A percentile compares a stretch with the other conserved stretches of the same genome.
Evolutionary conservation across 2,888 invertebrate genomes (phyloP).

Genomic region (Selenia dentaria): DNA sequence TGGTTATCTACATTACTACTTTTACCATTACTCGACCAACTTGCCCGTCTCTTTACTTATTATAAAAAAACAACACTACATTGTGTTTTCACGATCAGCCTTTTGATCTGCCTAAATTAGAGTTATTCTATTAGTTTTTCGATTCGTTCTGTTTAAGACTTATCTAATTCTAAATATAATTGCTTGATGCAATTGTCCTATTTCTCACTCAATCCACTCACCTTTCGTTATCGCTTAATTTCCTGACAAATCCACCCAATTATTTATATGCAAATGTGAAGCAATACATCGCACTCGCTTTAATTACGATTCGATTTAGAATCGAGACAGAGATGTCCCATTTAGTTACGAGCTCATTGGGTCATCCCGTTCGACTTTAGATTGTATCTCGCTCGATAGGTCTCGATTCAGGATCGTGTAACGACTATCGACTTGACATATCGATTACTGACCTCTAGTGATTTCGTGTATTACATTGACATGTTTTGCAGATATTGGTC

Average conservation of each 20-base stretch:
- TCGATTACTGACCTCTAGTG: not conserved
- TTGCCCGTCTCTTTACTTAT: no score
- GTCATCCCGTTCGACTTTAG: constrained; percentile 62
- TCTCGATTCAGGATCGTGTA: constrained; percentile 42
- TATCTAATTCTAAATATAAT: no score
- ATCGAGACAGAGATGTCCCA: constrained; percentile 67
- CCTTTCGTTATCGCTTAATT: constrained; percentile 20
- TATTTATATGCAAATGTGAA: constrained; percentile 38
- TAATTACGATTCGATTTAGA: constrained; percentile 70
- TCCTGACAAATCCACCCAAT: constrained; percentile 37
- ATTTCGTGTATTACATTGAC: not conserved
- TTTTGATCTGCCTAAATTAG: no score
- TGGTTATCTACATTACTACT: no score
- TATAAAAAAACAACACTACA: no score
- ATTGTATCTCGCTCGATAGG: constrained; percentile 54
- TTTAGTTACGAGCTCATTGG: constrained; percentile 70
- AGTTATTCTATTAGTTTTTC: no score
- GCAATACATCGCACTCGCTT: constrained; percentile 53
- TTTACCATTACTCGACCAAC: no score
- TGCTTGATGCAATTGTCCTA: no score
- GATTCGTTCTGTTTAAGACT: no score
- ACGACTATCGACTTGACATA: not conserved
- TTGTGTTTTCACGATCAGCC: no score
- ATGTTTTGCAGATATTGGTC: no score
- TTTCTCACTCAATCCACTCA: no score